These are phyloP conservation scores for Rhipidura dahli DNA, from an alignment of 2,113 vertebrate species.

Conservation along the genomic window DNA sequence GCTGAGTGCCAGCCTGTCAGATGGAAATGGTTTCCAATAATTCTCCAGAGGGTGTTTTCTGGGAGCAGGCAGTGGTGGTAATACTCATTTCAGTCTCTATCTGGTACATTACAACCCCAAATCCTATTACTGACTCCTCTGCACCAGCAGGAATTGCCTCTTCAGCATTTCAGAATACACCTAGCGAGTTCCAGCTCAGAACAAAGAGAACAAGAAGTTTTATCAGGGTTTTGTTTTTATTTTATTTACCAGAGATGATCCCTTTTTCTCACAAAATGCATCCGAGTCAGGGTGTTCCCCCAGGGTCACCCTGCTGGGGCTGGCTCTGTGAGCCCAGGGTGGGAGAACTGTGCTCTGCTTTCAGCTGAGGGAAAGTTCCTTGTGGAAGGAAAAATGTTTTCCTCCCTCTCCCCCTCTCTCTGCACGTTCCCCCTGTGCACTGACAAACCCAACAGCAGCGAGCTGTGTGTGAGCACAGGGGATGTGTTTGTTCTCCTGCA, in stretches of 20 bases:
- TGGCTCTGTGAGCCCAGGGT: neutral
- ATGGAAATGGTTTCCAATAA: conserved; percentile 3
- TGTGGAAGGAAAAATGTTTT: neutral
- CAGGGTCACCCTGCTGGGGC: neutral
- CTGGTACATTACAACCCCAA: neutral
- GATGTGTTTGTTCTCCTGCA: neutral
- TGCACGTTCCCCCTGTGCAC: neutral
- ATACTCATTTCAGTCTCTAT: neutral
- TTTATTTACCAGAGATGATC: neutral
- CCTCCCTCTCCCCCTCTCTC: neutral
- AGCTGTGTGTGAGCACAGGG: neutral
- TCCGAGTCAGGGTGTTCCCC: neutral
- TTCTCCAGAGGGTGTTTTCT: conserved; percentile 15
- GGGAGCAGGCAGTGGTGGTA: neutral
- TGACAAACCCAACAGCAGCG: neutral
- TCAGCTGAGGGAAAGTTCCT: neutral
- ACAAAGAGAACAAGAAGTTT: neutral
- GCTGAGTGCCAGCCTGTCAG: neutral
- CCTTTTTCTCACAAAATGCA: neutral
- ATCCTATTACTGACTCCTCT: neutral
- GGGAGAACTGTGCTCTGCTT: neutral
- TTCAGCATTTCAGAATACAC: neutral
- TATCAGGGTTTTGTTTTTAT: neutral
- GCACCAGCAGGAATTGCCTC: neutral
- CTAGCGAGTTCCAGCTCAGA: neutral